phyloP scores from a whole-genome alignment of 2,888 invertebrate genomes.

The Pimpla rufipes region DNA sequence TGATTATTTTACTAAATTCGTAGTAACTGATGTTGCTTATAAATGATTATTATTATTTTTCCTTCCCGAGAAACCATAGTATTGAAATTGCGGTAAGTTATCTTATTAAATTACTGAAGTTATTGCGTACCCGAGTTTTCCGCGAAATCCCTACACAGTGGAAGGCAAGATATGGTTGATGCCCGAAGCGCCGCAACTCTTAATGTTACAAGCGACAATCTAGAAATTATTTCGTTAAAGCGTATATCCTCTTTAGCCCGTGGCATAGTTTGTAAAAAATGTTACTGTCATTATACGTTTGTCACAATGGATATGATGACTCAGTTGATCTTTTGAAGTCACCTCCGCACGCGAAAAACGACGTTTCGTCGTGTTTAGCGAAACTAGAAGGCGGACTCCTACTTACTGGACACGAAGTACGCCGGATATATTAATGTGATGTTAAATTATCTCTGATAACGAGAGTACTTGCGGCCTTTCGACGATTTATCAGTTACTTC shows the following conservation, averaged over 20 bases:
- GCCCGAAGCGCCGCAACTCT: conserved; percentile 20
- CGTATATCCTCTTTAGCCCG: conserved; percentile 74
- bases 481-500: conserved; percentile 27
- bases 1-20: background rate
- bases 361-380: conserved; percentile 33
- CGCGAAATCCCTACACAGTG: background rate
- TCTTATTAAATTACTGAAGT: background rate
- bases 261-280: conserved; percentile 65
- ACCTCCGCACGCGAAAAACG: conserved; percentile 51
- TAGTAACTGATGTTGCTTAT: background rate
- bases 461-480: background rate
- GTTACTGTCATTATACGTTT: conserved; percentile 72
- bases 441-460: conserved; percentile 21
- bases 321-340: conserved; percentile 50
- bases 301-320: conserved; percentile 63
- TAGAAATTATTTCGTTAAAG: conserved; percentile 75
- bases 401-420: conserved; percentile 30
- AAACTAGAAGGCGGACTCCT: conserved; percentile 31
- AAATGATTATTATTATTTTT: background rate
- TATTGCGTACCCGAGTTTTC: conserved; percentile 1
- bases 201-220: conserved; percentile 67
- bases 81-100: no score
- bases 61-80: background rate
- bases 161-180: background rate
- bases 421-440: conserved; percentile 37